Evolutionary conservation across 2,797 vertebrate genomes (phyloP).

Genomic region (Liparis tanakae): DNA sequence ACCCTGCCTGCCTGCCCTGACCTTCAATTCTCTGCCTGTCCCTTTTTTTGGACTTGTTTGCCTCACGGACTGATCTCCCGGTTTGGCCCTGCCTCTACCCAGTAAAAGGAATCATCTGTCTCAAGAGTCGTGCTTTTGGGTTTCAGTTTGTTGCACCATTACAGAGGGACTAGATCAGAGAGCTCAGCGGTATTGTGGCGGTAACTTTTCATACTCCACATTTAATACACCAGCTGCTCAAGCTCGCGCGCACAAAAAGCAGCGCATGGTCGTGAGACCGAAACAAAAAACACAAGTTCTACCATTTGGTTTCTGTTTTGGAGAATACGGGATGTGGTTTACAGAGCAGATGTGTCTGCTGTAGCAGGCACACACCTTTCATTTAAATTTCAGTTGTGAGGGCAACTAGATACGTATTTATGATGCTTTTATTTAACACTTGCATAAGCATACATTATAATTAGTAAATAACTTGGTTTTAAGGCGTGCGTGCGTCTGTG

Average conservation of each 20-base stretch:
- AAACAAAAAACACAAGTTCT: not conserved
- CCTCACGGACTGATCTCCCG: no score
- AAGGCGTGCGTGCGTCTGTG: not conserved
- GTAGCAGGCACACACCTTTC: not conserved
- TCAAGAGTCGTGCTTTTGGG: no score
- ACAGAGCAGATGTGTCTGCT: not conserved
- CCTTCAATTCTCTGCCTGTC: no score
- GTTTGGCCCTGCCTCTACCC: no score
- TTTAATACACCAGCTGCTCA: not conserved
- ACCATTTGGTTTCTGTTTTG: not conserved
- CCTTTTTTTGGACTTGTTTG: no score
- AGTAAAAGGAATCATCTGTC: no score
- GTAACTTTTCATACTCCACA: not conserved
- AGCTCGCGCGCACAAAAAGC: not conserved
- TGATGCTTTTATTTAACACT: not conserved
- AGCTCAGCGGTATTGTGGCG: not conserved
- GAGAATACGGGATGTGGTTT: not conserved
- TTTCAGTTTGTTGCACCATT: no score
- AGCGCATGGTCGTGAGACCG: not conserved
- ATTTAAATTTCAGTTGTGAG: constrained; percentile 2
- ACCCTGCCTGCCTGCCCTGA: no score
- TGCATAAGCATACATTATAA: not conserved
- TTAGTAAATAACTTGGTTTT: not conserved
- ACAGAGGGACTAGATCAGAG: not conserved
- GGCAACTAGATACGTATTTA: not conserved